Evolutionary conservation across 1,140 invertebrate species (phyloP), one percentile per base, ranked within the genome.

Genomic region (Drosophila aff.): DNA sequence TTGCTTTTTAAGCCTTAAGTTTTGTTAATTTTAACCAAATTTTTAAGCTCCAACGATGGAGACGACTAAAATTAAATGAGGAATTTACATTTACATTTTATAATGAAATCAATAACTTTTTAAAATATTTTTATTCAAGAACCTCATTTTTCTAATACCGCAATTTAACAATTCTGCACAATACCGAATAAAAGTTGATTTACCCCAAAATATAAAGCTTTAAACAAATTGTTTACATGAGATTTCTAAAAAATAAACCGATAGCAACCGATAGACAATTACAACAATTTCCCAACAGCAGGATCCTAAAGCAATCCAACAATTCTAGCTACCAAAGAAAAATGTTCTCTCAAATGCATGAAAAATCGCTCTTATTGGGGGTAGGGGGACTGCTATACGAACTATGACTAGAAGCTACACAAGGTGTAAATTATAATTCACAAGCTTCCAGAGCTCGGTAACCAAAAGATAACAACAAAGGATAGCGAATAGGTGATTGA

Each of bases 401-500:
- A 69, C 38, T 60, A 66, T 71, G 28, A 36, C 46, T 33, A 71
- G 23, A 52, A 52, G 44, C 69, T 68, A 77, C 61, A 28, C 55
- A 18, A 44, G 52, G 33, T 55, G 18, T 43, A 72, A 66, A 76
- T 60, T 44, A 63, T 63, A 68, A 76, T 71, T 55, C 31, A 38
- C 46, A 57, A 71, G 50, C 69, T 73, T 60, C 23, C 49, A 23
- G 23, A 72, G 49, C 40, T 59, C 47, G 31, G 36, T 52, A 72
- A 72, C 67, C 67, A 73, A 59, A 57, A 40, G 21, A 57, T 31
- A 60, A 50, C 44, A 75, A 64, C 55, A 76, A 76, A 68, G 55
- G 38, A 71, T 63, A 73, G 78, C 61, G 41, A 41, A 61, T 33
- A 61, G 46, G 47, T 67, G 55, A 69, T 59, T 72, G 55, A 81